Evolutionary conservation across 2,113 vertebrate genomes (phyloP).

Genomic region (Ceyx margarethae): DNA sequence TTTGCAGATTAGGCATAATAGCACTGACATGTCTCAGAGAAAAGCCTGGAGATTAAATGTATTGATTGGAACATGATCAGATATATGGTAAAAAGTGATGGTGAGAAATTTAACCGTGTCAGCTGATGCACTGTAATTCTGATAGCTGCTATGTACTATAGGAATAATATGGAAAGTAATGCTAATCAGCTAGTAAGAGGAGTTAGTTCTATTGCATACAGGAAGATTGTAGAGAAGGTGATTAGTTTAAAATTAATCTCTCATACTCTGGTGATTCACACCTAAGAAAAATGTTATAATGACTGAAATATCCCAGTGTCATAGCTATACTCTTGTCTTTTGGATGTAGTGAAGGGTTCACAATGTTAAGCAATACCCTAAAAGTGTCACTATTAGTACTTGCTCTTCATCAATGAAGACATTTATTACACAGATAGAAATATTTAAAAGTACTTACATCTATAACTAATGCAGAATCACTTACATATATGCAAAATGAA

Average conservation of each 20-base stretch:
- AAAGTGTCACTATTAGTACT: background rate
- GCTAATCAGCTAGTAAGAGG: background rate
- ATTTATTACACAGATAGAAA: rapidly evolving
- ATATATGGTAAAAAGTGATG: background rate
- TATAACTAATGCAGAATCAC: background rate
- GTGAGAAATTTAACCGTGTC: background rate
- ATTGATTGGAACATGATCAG: background rate
- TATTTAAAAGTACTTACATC: background rate
- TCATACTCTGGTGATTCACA: background rate
- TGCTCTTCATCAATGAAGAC: background rate
- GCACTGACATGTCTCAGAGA: background rate
- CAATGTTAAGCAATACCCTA: background rate
- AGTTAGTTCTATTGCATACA: background rate
- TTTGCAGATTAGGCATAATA: background rate
- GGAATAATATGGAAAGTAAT: background rate
- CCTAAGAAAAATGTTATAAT: background rate
- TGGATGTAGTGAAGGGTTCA: background rate
- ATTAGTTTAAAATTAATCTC: background rate
- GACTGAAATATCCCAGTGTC: background rate
- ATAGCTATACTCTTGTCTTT: background rate
- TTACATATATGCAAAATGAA: background rate
- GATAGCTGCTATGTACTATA: background rate
- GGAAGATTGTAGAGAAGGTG: background rate
- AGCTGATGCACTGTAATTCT: background rate
- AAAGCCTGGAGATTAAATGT: background rate